Conservation (phyloP, 2,888 invertebrate species). For the Lithophane ornitopus region DNA sequence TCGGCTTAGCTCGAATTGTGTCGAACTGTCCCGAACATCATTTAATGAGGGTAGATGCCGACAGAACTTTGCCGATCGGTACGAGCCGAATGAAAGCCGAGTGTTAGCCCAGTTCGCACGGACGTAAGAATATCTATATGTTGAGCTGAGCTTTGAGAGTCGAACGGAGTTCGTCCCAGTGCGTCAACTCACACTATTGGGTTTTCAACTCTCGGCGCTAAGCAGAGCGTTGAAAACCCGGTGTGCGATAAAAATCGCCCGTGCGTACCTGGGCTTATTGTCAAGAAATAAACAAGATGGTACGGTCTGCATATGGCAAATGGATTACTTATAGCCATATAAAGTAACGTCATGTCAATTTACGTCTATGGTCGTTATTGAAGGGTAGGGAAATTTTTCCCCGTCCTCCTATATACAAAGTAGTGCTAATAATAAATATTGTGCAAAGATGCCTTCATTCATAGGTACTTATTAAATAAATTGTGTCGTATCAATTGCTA, state of each 20-base stretch:
- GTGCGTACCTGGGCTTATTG: not conserved
- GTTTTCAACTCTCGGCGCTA: too few species aligned
- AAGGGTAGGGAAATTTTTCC: not conserved
- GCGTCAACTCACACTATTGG: too few species aligned
- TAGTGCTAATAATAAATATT: slow-evolving; percentile 6
- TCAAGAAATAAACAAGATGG: not conserved
- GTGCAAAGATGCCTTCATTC: not conserved
- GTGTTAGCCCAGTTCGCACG: too few species aligned
- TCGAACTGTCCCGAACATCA: not conserved
- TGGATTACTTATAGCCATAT: not conserved
- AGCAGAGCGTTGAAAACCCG: too few species aligned
- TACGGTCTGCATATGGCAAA: not conserved
- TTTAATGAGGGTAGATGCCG: not conserved
- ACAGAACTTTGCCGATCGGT: not conserved
- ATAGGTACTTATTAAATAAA: slow-evolving; percentile 15
- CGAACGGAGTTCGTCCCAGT: too few species aligned
- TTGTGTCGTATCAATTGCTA: slow-evolving; percentile 37
- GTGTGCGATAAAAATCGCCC: too few species aligned
- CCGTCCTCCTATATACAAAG: not conserved
- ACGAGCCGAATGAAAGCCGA: not conserved
- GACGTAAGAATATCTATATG: too few species aligned
- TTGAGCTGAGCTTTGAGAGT: too few species aligned
- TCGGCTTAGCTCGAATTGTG: not conserved
- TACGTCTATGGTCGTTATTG: too few species aligned
- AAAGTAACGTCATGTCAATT: not conserved